phyloP scores from a whole-genome alignment of 2,113 vertebrate species.

The Onychostruthus taczanowskii region DNA sequence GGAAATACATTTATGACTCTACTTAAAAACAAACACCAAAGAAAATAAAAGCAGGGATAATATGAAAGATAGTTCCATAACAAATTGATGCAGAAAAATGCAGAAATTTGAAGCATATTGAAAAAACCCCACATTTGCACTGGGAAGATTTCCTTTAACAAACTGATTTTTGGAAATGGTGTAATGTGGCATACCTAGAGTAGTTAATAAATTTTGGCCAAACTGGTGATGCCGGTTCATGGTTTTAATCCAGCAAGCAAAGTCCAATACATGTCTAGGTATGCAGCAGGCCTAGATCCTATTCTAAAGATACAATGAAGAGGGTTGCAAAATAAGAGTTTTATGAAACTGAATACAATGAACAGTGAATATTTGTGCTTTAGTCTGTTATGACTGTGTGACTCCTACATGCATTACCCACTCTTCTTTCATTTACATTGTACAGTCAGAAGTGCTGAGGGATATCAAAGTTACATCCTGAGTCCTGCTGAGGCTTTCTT shows the following conservation, averaged over 20 bases:
- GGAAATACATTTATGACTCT: conserved; percentile 20
- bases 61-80: conserved; percentile 11
- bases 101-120: background rate
- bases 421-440: background rate
- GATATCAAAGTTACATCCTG: background rate
- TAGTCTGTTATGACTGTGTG: background rate
- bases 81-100: conserved; percentile 13
- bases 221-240: background rate
- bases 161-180: background rate
- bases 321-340: background rate
- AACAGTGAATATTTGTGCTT: background rate
- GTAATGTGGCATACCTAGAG: background rate
- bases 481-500: background rate
- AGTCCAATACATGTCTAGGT: background rate
- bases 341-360: background rate
- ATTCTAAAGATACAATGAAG: background rate
- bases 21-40: conserved; percentile 32
- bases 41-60: conserved; percentile 5
- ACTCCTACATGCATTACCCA: background rate
- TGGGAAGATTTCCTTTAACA: background rate
- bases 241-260: background rate
- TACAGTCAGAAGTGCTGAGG: background rate
- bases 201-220: background rate
- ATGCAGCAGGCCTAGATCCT: background rate
- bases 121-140: background rate